Percentiles rank a stretch among this genome's conserved stretches.
Conservation (phyloP, 2,888 invertebrate genomes). For the Cheilosia pagana region DNA sequence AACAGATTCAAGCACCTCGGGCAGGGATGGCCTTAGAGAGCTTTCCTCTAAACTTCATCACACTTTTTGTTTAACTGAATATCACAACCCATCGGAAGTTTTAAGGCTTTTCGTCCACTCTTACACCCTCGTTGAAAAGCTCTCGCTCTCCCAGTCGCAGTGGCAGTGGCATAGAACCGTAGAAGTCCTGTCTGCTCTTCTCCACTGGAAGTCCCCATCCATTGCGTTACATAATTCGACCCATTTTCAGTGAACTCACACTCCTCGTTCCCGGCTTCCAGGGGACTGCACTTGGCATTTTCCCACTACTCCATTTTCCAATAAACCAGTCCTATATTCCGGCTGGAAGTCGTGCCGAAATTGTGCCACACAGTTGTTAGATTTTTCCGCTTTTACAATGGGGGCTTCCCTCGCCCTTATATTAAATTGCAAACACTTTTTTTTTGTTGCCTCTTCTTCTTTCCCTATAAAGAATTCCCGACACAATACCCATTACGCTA, state of each 20-base stretch:
- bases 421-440: slow-evolving; percentile 20
- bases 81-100: slow-evolving; percentile 21
- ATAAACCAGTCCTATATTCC: slow-evolving; percentile 82
- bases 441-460: too few species aligned
- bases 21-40: background rate
- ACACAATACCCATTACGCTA: slow-evolving; percentile 49
- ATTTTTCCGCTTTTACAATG: slow-evolving; percentile 15
- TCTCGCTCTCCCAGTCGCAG: slow-evolving; percentile 1
- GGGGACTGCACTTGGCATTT: slow-evolving; percentile 83
- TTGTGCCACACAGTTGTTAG: slow-evolving; percentile 61
- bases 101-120: background rate
- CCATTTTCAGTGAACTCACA: slow-evolving; percentile 65
- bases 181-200: slow-evolving; percentile 31
- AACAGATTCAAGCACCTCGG: too few species aligned
- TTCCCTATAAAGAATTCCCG: slow-evolving; percentile 32
- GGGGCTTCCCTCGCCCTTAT: slow-evolving; percentile 10
- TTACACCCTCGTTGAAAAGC: background rate
- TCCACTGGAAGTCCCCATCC: slow-evolving; percentile 56
- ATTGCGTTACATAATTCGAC: slow-evolving; percentile 72
- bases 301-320: slow-evolving; percentile 83
- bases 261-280: slow-evolving; percentile 79
- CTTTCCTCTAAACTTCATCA: background rate
- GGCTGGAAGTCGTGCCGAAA: slow-evolving; percentile 62
- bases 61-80: slow-evolving; percentile 14
- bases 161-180: too few species aligned